Evolutionary conservation across 2,797 vertebrate genomes (phyloP), one percentile per base, ranked within the genome.

Genomic region (Melanotaenia nigrans): DNA sequence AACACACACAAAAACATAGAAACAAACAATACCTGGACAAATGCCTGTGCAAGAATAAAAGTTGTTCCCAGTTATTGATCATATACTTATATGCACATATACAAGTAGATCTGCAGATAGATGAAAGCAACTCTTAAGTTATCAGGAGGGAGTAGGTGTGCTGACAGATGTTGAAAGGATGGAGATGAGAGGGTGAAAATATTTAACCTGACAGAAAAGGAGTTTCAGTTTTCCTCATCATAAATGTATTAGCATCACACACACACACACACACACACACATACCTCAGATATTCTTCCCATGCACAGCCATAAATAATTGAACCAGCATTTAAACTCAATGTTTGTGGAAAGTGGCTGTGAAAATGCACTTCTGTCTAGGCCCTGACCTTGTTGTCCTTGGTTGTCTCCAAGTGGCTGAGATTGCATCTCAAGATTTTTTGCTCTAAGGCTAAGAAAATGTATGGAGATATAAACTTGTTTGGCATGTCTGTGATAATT

Each of bases 241-340:
- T 57, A 62, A 68, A 76, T 70, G 36, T 36, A 74, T 57, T 22
- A 70, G 24, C 8, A 12, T 1, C 24, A 73, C 57, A 55, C 0
- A 77, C 63, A 65, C 42, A 68, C 25, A 61, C 58, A 40, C 12
- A 25, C 13, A 30, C 24, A 73, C 57, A 55, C 0, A 75, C 63
- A 65, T 35, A 68, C 0, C 5, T 22, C 6, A 36, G 30, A 69
- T 28, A 71, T 36, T 38, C 58, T 45, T 61, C 61, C 47, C 70
- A 61, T n/a, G 2, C 58, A 71, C 18, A 1, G 5, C 49, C 32
- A 67, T 85, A 38, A 77, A 80, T 77, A 77, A 87, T 75, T 79
- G 30, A 84, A 75, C 1, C 63, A 18, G 36, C 67, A 57, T 79
- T 87, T 78, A 74, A 79, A 70, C 53, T 32, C 5, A 67, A 69